Base-by-base conservation (phyloP, 2,797 vertebrate genomes). In the Chaetodon trifasciatus region DNA sequence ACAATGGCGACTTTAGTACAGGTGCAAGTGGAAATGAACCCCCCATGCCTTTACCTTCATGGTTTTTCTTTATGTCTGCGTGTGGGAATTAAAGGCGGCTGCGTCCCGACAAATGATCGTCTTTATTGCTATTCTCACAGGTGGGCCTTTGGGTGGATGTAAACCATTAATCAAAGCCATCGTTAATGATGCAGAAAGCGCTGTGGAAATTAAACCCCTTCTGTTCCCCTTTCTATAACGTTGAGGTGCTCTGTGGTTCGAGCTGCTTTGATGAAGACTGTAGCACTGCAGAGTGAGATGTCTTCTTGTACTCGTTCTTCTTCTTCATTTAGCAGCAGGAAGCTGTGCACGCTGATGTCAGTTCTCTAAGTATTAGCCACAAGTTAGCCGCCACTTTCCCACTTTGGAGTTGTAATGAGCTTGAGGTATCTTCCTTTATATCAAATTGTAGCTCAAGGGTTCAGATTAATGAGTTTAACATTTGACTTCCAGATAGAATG, bases 81-180 rank as follows among this genome's bases (percentile, higher is more conserved):
- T 70, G 50, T 67, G 79, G 28, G 71, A 88, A 74, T 77, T 3
- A 8, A 73, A 74, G 53, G 66, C 28, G 64, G 58, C 67, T 57
- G 65, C 37, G 72, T 63, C 79, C 69, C 82, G 69, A 91, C 79
- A 90, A 92, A 86, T 86, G 81, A 91, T 84, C 71, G 47, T 91
- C 71, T 93, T 95, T 90, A 93, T 88, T 93, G 85, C 66, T 56
- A 89, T 92, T 91, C 91, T 94, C 95, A 70, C 92, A 94, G 87
- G 89, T 96, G 91, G 86, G 90, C 82, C 81, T 94, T 74, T 78
- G 83, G 86, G 81, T 78, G 79, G 84, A 83, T 92, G 94, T 90
- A 82, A 82, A 93, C 88, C 93, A 95, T 93, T 95, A 95, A 96
- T 96, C 93, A 94, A 78, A 86, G 90, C 70, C 90, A 88, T 92